Evolutionary conservation across 2,888 invertebrate genomes (phyloP).

Genomic region (Cepaea hortensis): DNA sequence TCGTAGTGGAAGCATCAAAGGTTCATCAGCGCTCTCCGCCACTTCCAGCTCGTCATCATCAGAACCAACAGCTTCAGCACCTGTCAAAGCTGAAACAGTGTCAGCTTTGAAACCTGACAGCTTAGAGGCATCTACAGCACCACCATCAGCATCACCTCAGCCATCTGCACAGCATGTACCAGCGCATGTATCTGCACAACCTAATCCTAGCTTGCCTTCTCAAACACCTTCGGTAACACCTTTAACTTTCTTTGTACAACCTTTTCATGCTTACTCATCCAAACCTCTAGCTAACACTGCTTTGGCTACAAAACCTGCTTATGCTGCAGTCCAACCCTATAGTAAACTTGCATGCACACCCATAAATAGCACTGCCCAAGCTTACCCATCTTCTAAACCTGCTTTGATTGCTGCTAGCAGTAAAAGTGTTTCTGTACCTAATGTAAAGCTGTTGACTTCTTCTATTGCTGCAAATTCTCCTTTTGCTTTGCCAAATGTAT

Average conservation of each 20-base stretch:
- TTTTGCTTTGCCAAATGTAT: neutral
- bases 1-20: constrained; percentile 44
- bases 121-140: neutral
- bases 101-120: constrained; percentile 30
- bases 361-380: neutral
- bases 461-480: constrained; percentile 28
- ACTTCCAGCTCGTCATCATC: neutral
- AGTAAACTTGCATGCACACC: neutral
- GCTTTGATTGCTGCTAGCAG: neutral
- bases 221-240: constrained; percentile 30
- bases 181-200: constrained; percentile 23
- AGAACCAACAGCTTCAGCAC: constrained; percentile 1
- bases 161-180: constrained; percentile 24
- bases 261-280: constrained; percentile 13
- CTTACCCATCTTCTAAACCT: constrained; percentile 5
- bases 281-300: neutral
- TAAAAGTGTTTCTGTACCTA: constrained; percentile 2
- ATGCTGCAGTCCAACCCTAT: constrained; percentile 7
- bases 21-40: neutral
- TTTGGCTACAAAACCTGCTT: constrained; percentile 17
- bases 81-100: constrained; percentile 20
- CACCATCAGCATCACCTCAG: constrained; percentile 12
- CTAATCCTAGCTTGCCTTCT: constrained; percentile 33
- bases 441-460: constrained; percentile 17
- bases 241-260: constrained; percentile 13